Percentiles rank a stretch among this genome's conserved stretches.
phyloP scores from a whole-genome alignment of 2,797 vertebrate genomes.

The Megalops cyprinoides region DNA sequence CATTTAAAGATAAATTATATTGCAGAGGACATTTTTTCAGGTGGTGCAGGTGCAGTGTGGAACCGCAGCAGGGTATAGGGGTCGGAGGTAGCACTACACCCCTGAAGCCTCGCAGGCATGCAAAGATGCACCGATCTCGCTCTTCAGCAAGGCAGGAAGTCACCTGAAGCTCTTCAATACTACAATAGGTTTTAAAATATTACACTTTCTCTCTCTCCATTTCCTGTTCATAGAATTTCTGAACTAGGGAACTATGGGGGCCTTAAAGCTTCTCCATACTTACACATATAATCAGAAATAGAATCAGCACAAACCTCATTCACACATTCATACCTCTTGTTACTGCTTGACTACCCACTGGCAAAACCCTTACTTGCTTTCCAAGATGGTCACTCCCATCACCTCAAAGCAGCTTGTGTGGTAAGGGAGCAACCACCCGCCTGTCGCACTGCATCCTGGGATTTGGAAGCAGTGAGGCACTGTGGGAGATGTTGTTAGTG shows the following conservation, averaged over 20 bases:
- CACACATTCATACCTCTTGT: not conserved
- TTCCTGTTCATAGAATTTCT: conserved; percentile 17
- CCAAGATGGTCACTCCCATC: not conserved
- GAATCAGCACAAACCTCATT: not conserved
- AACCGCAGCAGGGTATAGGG: not conserved
- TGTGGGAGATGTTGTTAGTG: conserved; percentile 51
- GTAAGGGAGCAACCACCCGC: conserved; percentile 7
- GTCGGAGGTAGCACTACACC: not conserved
- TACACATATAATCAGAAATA: not conserved
- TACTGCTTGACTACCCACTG: not conserved
- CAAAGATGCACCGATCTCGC: conserved; percentile 44
- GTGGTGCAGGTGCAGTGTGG: not conserved
- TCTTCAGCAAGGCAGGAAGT: conserved; percentile 52
- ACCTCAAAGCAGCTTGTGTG: not conserved
- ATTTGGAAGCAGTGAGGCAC: conserved; percentile 51
- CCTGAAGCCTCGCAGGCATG: conserved; percentile 19
- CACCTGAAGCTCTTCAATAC: conserved; percentile 47
- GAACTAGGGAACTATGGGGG: not conserved
- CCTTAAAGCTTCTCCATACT: not conserved
- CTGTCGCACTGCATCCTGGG: conserved; percentile 29
- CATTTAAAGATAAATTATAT: not conserved
- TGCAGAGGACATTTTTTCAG: not conserved
- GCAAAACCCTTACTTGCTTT: not conserved
- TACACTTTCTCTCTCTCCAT: conserved; percentile 42
- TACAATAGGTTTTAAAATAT: conserved; percentile 49